Conservation (phyloP, 2,888 invertebrate species). For the Phytoseiulus persimilis region DNA sequence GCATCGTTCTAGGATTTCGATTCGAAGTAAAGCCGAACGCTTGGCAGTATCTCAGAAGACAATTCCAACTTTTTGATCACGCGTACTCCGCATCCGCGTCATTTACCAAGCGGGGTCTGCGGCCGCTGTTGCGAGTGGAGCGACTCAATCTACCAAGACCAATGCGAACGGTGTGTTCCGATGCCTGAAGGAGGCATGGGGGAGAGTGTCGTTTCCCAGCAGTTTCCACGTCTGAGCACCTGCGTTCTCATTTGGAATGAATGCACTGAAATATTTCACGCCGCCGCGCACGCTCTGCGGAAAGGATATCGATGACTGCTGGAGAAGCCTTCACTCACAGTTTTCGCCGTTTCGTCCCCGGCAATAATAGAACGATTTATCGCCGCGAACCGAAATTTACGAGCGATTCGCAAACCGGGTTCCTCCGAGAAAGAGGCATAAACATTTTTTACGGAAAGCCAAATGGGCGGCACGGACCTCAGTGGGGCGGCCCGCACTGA, state of each 20-base stretch:
- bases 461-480: no score
- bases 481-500: no score
- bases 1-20: neutral
- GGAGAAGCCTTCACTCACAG: no score
- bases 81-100: neutral
- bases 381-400: no score
- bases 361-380: no score
- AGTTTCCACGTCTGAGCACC: neutral
- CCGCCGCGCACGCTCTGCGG: neutral
- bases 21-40: neutral
- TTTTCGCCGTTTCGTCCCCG: no score
- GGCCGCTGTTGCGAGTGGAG: neutral
- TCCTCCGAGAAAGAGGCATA: no score
- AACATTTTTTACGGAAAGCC: no score
- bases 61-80: neutral
- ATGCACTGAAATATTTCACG: neutral
- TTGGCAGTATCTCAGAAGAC: neutral
- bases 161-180: neutral
- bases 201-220: neutral
- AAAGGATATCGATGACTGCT: neutral
- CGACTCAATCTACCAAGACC: neutral
- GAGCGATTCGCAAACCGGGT: no score
- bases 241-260: neutral
- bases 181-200: neutral
- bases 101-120: neutral